Percentiles rank a stretch among this genome's conserved stretches.
phyloP scores from a whole-genome alignment of 2,113 vertebrate species.

The Narcine bancroftii region DNA sequence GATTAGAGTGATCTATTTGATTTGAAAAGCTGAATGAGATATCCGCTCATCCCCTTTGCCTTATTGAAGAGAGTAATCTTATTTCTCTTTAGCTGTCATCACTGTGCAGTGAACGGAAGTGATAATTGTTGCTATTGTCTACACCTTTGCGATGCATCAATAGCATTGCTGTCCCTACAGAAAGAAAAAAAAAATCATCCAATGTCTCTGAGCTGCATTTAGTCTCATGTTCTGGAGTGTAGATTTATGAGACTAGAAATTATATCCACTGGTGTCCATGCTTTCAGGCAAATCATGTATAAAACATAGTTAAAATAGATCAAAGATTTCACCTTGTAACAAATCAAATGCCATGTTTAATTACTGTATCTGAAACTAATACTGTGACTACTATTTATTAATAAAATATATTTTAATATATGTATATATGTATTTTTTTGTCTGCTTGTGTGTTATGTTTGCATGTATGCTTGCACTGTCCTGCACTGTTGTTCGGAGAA shows the following conservation, averaged over 20 bases:
- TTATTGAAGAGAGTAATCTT: background rate
- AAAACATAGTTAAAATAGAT: too few species aligned
- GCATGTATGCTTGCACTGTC: too few species aligned
- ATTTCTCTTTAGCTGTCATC: background rate
- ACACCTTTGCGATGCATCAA: background rate
- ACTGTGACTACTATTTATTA: too few species aligned
- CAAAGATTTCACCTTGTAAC: too few species aligned
- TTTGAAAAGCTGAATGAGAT: background rate
- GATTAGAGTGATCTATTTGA: background rate
- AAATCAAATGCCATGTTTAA: too few species aligned
- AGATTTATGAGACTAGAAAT: constrained; percentile 3
- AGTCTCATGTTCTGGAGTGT: background rate
- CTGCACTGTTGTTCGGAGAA: too few species aligned
- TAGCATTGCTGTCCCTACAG: background rate
- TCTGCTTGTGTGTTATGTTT: too few species aligned
- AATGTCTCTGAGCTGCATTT: background rate
- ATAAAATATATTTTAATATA: too few species aligned
- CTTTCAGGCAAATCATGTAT: too few species aligned
- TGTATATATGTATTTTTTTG: too few species aligned
- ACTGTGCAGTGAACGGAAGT: background rate
- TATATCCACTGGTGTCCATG: too few species aligned
- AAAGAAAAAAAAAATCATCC: background rate
- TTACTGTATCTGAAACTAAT: too few species aligned
- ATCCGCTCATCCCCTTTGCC: background rate
- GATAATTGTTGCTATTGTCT: background rate